Evolutionary conservation across 2,888 invertebrate genomes (phyloP), one percentile per base, ranked within the genome.

Genomic region (Chrysotoxum bicinctum): DNA sequence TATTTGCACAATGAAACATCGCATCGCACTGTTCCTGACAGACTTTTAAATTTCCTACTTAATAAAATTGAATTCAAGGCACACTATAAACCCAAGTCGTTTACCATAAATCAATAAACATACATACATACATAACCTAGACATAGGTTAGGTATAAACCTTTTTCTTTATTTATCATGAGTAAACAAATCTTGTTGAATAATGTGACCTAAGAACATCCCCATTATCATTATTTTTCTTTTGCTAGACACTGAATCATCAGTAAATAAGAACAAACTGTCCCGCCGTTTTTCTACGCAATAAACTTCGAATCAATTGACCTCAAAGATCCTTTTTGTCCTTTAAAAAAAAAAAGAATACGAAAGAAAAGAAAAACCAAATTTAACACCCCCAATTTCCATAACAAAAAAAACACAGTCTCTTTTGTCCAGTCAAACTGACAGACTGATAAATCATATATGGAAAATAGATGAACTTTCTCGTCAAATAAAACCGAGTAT

Each of bases 21-120:
- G 7, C 58, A 16, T 45, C 32, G 8, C 3, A 14, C 19, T 45
- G 30, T 45, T 45, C 64, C 14, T 64, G 64, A 45, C 64, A 64
- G 64, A 64, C 64, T 45, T 64, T 64, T 64, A 64, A 64, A 64
- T 45, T 45, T 30, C 30, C 62, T 45, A 45, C 45, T 64, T 64
- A 45, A 64, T 45, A 45, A 19, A 64, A 64, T 64, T 30, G 19
- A 43, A 64, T 45, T 43, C 26, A 37, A 58, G 58, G 8, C 56
- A 19, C 19, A 32, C 56, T 56, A 12, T 56, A 56, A 19, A 14
- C 19, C 21, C 8, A 26, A 43, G 26, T 6, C 23, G 30, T 19
- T 64, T 64, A 45, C 3, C 64, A 64, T 64, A 64, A 64, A 64
- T 64, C 64, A 64, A 64, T 64, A 32, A 2, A 9, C 9, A 32